Evolutionary conservation across 2,113 vertebrate genomes (phyloP), one percentile per base, ranked within the genome.

Genomic region (Sander lucioperca): DNA sequence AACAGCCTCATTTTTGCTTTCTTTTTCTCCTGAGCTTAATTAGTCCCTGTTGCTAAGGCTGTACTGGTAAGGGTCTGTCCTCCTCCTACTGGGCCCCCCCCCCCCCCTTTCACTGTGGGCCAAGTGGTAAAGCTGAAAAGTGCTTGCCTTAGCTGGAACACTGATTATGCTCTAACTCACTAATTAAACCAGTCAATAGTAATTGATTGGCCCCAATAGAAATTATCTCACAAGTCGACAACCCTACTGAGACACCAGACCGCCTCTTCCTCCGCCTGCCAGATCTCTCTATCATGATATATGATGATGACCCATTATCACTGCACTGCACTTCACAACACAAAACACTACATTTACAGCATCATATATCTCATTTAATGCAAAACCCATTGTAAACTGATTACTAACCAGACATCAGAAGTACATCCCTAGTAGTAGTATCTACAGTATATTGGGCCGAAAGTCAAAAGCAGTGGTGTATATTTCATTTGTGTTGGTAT

Each of bases 161-260:
- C 71, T 74, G 80, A 92, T 91, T 86, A 82, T 80, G 70, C 75
- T 86, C 82, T 61, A 88, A 86, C 77, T 86, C 80, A 72, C 85
- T 86, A 86, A 88, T 90, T 91, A 89, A 91, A 87, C 39, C 47
- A 76, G 84, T 86, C 88, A 81, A 79, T 89, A 78, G 19, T 69
- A 86, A 92, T 92, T 89, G 84, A 91, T 89, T 78, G 59, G 57
- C 69, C 74, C 47, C 6, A 14, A 71, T 83, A 81, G 80, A 87
- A 91, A 89, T 87, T 6, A 83, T 80, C 59, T 84, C 47, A 89
- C 61, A 76, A 84, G 68, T 80, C 33, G 66, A 85, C 76, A 86
- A 63, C 70, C 53, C 36, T 59, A 69, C 78, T 73, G 64, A 83
- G 74, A 69, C 77, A 66, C 51, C 50, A 39, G 30, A 57, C 67